These are phyloP conservation scores for Trematomus bernacchii DNA, from an alignment of 2,797 vertebrate species.

Conservation along the genomic window DNA sequence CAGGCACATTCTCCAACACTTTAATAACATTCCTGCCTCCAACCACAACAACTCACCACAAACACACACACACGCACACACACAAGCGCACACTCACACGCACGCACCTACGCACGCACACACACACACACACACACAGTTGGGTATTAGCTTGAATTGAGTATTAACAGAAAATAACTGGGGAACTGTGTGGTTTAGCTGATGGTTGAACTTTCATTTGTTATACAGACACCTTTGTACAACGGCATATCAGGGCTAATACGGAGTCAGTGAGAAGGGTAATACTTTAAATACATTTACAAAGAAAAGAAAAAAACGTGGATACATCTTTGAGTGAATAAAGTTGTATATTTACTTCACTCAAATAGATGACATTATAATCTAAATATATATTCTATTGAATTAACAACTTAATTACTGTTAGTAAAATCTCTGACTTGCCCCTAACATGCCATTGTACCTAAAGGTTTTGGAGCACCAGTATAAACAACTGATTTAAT, in stretches of 20 bases:
- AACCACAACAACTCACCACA: slow-evolving; percentile 53
- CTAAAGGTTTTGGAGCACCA: slow-evolving; percentile 27
- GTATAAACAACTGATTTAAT: slow-evolving; percentile 20
- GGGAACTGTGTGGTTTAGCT: slow-evolving; percentile 25
- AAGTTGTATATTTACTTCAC: too few relatives aligned
- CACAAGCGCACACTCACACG: slow-evolving; percentile 6
- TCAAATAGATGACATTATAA: too few relatives aligned
- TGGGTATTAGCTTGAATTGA: slow-evolving; percentile 17
- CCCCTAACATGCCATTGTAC: too few relatives aligned
- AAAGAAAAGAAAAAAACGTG: too few relatives aligned
- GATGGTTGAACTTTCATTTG: slow-evolving; percentile 14
- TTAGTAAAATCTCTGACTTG: too few relatives aligned
- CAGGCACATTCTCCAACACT: slow-evolving; percentile 59
- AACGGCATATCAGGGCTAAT: too few relatives aligned
- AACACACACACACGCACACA: slow-evolving; percentile 10
- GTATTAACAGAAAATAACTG: slow-evolving; percentile 19
- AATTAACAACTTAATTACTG: too few relatives aligned
- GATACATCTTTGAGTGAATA: too few relatives aligned
- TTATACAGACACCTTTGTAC: slow-evolving; percentile 19
- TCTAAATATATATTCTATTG: too few relatives aligned
- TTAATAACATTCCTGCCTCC: slow-evolving; percentile 58
- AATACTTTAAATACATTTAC: too few relatives aligned
- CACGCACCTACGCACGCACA: slow-evolving; percentile 9
- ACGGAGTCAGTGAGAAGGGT: too few relatives aligned
- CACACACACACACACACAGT: slow-evolving; percentile 1